Conservation (phyloP, 2,113 vertebrate species). For the Poeciliopsis turrubarensis region DNA sequence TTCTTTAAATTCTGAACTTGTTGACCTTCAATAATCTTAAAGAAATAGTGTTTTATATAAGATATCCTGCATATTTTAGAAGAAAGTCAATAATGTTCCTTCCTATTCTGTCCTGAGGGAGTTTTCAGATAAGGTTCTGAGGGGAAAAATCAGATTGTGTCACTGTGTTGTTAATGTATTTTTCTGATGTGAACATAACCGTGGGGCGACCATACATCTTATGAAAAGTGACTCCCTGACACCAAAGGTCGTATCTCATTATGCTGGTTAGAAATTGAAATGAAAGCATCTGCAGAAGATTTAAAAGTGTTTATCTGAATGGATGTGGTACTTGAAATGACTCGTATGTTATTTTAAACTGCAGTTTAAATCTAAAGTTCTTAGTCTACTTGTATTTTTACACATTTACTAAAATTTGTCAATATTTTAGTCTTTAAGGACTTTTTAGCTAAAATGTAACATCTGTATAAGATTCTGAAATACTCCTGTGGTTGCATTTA, state of each 20-base stretch:
- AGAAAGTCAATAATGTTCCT: constrained; percentile 7
- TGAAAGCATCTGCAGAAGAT: constrained; percentile 32
- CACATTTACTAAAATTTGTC: too few relatives aligned
- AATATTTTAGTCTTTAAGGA: too few relatives aligned
- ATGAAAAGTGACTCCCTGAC: constrained; percentile 51
- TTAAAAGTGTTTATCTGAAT: constrained; percentile 5
- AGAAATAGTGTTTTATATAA: neutral
- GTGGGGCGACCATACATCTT: constrained; percentile 41
- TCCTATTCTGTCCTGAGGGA: neutral
- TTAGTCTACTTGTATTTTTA: too few relatives aligned
- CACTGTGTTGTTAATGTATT: constrained; percentile 29
- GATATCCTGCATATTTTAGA: neutral
- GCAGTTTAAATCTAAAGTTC: too few relatives aligned
- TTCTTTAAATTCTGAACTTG: too few relatives aligned
- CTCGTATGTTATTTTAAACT: neutral
- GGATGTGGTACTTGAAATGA: neutral
- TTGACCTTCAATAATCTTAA: neutral
- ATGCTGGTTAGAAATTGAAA: constrained; percentile 39
- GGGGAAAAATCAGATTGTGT: constrained; percentile 37
- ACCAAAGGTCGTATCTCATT: constrained; percentile 57
- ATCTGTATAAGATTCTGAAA: too few relatives aligned
- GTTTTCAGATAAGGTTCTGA: constrained; percentile 3
- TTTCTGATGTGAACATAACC: constrained; percentile 52
- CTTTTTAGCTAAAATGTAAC: too few relatives aligned
- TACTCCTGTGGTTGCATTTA: too few relatives aligned